Evolutionary conservation across 1,140 invertebrate genomes (phyloP).

Genomic region (Lepidurus packardi): DNA sequence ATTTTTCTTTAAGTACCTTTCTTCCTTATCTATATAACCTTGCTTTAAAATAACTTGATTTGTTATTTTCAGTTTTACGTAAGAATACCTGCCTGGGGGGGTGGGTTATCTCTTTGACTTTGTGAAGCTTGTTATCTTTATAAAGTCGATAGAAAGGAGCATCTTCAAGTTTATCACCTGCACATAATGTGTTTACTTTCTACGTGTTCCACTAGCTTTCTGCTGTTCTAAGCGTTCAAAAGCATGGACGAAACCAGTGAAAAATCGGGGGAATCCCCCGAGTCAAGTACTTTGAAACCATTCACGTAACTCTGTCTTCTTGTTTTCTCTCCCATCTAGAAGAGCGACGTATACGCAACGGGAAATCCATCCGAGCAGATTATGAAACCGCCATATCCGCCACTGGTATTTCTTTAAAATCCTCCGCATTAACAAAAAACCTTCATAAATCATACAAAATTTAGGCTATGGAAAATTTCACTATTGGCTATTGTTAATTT

Average conservation of each 20-base stretch:
- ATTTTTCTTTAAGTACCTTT: too few relatives aligned
- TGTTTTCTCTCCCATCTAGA: background rate
- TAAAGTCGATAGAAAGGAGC: too few relatives aligned
- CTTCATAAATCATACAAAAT: conserved; percentile 34
- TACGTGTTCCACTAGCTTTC: background rate
- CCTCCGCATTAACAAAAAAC: background rate
- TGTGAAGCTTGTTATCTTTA: too few relatives aligned
- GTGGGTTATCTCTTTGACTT: too few relatives aligned
- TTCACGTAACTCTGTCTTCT: background rate
- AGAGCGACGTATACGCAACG: background rate
- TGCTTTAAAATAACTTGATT: too few relatives aligned
- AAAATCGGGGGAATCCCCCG: background rate
- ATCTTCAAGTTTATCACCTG: background rate
- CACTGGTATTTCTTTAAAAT: conserved; percentile 34
- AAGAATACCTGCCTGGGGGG: too few relatives aligned
- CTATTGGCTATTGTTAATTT: conserved; percentile 75
- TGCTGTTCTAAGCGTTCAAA: background rate
- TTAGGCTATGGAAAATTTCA: conserved; percentile 88
- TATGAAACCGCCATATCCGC: conserved; percentile 34
- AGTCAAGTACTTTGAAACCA: background rate
- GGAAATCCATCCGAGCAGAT: conserved; percentile 39
- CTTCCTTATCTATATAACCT: too few relatives aligned
- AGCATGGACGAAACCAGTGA: background rate
- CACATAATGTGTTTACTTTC: background rate
- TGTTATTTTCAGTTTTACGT: too few relatives aligned